phyloP scores from a whole-genome alignment of 2,888 invertebrate genomes.

The Lobophora halterata region DNA sequence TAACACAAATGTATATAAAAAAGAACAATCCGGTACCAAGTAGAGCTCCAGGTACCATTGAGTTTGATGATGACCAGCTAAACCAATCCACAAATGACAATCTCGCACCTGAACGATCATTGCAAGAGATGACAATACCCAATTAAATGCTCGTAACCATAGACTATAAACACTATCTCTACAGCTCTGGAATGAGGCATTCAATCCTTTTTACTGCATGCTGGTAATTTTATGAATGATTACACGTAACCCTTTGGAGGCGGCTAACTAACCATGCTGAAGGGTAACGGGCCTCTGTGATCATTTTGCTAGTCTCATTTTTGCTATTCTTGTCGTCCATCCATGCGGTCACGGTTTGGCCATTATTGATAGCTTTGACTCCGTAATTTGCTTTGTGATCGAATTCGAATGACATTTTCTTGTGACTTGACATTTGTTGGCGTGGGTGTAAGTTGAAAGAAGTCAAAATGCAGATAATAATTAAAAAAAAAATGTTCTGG shows the following conservation, averaged over 20 bases:
- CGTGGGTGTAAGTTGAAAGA: no score
- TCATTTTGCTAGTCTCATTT: conserved; percentile 59
- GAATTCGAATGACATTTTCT: conserved; percentile 19
- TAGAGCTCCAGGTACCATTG: no score
- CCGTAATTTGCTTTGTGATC: conserved; percentile 30
- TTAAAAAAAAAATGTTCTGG: no score
- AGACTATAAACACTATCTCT: conserved; percentile 37
- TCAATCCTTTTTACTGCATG: conserved; percentile 59
- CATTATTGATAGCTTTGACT: conserved; percentile 32
- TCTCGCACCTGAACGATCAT: neutral
- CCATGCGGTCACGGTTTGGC: conserved; percentile 42
- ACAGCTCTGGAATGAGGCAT: conserved; percentile 54
- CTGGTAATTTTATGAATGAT: conserved; percentile 67
- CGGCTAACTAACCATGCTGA: conserved; percentile 70
- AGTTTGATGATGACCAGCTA: no score
- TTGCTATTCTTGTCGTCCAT: conserved; percentile 60
- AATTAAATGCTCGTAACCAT: conserved; percentile 3
- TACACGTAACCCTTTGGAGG: conserved; percentile 48
- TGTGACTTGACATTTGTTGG: conserved; percentile 1
- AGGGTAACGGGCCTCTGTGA: conserved; percentile 64
- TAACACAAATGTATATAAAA: no score
- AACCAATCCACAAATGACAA: no score
- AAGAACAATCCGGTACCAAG: no score
- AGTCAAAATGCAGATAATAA: no score
- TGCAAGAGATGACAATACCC: conserved; percentile 2